Evolutionary conservation across 2,113 vertebrate genomes (phyloP), one percentile per base, ranked within the genome.

Genomic region (Takifugu bimaculatus): DNA sequence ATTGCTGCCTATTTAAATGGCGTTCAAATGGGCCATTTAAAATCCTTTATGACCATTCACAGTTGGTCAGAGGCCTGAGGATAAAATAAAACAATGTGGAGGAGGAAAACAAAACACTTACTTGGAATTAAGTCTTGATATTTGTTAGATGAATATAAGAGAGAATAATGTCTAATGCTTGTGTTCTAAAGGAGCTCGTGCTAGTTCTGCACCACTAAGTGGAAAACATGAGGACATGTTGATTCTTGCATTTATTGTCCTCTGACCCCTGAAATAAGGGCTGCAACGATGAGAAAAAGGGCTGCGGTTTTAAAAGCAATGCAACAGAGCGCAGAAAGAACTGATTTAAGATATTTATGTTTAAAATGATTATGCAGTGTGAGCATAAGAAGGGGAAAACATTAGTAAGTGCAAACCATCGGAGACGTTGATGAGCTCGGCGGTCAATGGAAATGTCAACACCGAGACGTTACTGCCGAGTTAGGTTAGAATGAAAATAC

Each of bases 391-490:
- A 81, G 78, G 65, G 73, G 63, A 65, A 84, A 76, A 85, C 63
- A 84, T 91, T 90, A 90, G 88, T 88, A 73, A 82, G 75, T 81
- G 80, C 79, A 85, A 79, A 79, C 80, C 70, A 63, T 77, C 60
- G 68, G 49, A 65, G 57, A 29, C 6, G 62, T 50, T 71, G 15
- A 65, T 65, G 4, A 70, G 57, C 48, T 50, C 56, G 84, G 13
- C 29, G 42, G 72, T 70, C 68, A 72, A 48, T 48, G 60, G 59
- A 69, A 69, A 50, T n/a, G 43, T 58, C 77, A 74, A 75, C 47
- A 29, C 64, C 57, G 69, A 49, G 67, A 49, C 44, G 67, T 77
- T 83, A 63, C 52, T 54, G 73, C 44, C 52, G 69, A 68, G 11
- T 58, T 50, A 42, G 63, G 78, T 81, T 74, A 84, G 50, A 72